phyloP scores from a whole-genome alignment of 2,888 invertebrate species.

The Andrena chrysosceles region DNA sequence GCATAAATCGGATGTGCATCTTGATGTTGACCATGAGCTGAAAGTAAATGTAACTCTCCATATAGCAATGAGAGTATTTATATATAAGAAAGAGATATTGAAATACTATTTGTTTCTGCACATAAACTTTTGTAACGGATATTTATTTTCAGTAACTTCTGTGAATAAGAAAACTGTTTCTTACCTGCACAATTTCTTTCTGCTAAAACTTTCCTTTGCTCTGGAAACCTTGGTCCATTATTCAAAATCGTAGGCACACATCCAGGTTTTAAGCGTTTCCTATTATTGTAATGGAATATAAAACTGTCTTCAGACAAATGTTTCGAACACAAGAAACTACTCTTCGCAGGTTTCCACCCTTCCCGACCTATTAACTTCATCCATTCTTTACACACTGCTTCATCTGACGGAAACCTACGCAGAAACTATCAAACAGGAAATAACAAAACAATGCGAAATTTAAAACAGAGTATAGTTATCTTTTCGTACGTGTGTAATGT shows the following conservation, averaged over 20 bases:
- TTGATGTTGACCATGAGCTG: too few species aligned
- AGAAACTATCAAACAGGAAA: background rate
- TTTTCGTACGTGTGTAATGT: too few species aligned
- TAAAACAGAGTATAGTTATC: too few species aligned
- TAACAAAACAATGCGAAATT: too few species aligned
- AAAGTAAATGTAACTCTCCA: too few species aligned
- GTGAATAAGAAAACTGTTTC: background rate
- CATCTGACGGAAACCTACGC: constrained; percentile 3
- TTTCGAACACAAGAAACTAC: background rate
- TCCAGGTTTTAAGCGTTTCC: background rate
- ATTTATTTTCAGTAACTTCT: background rate
- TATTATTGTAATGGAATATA: background rate
- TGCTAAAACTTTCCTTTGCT: background rate
- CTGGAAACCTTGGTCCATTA: background rate
- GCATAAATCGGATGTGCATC: too few species aligned
- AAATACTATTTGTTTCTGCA: background rate
- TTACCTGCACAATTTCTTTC: constrained; percentile 3
- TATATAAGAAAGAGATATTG: background rate
- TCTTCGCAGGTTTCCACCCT: background rate
- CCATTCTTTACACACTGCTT: constrained; percentile 1
- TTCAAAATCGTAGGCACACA: background rate
- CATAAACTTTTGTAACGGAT: background rate
- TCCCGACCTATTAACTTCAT: constrained; percentile 2
- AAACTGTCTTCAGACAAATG: constrained; percentile 2
- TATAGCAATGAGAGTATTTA: background rate